These are phyloP conservation scores for Rallus crepitans DNA, from an alignment of 2,797 vertebrate genomes.

Conservation along the genomic window DNA sequence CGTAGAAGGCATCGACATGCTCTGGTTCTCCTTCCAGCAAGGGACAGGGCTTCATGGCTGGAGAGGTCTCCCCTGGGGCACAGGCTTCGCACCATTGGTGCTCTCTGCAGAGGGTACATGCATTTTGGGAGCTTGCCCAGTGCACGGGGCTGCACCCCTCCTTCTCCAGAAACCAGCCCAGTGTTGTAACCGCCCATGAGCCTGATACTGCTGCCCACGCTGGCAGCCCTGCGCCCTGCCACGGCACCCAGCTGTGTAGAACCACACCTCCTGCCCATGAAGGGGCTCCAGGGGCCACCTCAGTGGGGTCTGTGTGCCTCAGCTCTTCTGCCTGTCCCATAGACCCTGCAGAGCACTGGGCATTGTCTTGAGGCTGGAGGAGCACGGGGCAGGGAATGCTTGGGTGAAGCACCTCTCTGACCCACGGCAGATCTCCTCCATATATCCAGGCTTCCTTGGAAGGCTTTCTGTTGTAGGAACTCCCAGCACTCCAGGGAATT, in stretches of 20 bases:
- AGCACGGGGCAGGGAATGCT: neutral
- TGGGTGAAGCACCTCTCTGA: neutral
- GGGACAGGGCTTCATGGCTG: neutral
- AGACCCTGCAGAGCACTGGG: neutral
- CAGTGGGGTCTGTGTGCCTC: rapidly evolving
- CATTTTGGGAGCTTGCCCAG: neutral
- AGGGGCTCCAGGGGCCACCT: neutral
- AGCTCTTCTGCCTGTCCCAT: neutral
- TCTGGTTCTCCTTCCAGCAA: neutral
- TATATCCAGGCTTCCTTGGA: neutral
- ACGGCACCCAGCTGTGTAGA: rapidly evolving
- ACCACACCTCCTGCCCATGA: neutral
- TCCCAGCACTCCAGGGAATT: neutral
- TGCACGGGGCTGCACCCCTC: neutral
- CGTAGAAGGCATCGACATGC: neutral
- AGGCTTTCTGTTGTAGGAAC: neutral
- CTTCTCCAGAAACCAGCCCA: neutral
- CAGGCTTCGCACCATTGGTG: neutral
- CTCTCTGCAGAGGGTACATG: neutral
- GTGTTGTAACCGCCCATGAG: neutral
- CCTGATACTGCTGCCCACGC: constrained; percentile 48
- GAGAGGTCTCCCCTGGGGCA: neutral
- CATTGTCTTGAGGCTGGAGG: neutral
- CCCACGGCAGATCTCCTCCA: rapidly evolving
- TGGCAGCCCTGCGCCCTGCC: neutral